Evolutionary conservation across 2,113 vertebrate genomes (phyloP).

Genomic region (Phodopus roborovskii): DNA sequence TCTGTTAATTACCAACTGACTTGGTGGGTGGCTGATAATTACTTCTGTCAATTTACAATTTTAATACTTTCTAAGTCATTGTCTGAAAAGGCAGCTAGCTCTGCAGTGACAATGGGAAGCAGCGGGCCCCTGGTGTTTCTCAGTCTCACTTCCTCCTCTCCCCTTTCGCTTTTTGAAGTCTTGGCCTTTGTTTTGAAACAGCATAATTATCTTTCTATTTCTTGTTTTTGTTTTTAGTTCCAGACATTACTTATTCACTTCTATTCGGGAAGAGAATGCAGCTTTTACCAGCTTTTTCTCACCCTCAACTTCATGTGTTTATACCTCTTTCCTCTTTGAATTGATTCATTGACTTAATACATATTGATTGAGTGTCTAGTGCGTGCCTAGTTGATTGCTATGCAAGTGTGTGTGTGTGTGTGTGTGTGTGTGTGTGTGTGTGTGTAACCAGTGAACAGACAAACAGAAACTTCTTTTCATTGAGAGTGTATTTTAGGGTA

Average conservation of each 20-base stretch:
- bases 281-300: not conserved
- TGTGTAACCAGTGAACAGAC: not conserved
- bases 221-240: not conserved
- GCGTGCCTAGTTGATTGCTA: not conserved
- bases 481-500: not conserved
- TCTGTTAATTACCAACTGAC: conserved; percentile 30
- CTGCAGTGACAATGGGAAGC: not conserved
- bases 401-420: not conserved
- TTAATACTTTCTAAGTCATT: not conserved
- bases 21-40: not conserved
- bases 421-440: not conserved
- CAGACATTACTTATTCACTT: not conserved
- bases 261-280: not conserved
- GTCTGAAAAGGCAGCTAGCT: not conserved
- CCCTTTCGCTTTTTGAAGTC: not conserved
- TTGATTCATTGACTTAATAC: not conserved
- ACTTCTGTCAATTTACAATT: conserved; percentile 6
- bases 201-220: not conserved
- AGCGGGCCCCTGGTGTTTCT: not conserved
- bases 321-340: not conserved
- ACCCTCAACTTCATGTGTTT: not conserved
- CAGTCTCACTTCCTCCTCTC: not conserved
- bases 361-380: not conserved
- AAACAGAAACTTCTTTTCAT: not conserved
- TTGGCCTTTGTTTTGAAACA: conserved; percentile 1